Conservation (phyloP, 2,113 vertebrate genomes). For the Antechinus flavipes region DNA sequence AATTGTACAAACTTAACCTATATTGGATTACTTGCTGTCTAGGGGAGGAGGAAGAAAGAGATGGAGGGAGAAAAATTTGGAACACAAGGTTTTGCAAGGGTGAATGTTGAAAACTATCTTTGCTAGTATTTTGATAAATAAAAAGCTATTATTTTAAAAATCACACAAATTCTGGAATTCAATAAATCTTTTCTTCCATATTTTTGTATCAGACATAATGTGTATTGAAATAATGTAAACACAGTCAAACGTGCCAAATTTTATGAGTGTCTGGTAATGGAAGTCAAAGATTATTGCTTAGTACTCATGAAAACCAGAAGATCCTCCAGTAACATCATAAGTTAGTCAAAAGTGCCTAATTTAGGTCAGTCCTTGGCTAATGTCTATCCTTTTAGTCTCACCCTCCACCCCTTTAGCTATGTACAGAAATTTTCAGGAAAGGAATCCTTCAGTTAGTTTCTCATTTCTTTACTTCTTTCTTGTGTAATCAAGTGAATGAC, state of each 20-base stretch:
- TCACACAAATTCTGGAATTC: neutral
- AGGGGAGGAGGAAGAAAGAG: too few relatives aligned
- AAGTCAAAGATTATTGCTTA: constrained; percentile 24
- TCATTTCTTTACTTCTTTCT: neutral
- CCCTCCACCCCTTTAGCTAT: constrained; percentile 13
- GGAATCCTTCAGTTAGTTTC: neutral
- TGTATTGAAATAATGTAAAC: constrained; percentile 44
- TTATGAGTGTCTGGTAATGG: constrained; percentile 48
- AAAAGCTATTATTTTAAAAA: too few relatives aligned
- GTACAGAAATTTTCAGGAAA: constrained; percentile 39
- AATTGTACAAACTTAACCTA: too few relatives aligned
- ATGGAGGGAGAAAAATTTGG: too few relatives aligned
- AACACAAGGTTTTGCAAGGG: too few relatives aligned
- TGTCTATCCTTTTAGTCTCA: neutral
- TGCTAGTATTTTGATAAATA: too few relatives aligned
- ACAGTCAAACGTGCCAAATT: constrained; percentile 15
- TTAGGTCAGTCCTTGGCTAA: neutral
- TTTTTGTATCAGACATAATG: neutral
- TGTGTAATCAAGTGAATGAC: neutral
- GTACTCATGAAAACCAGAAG: constrained; percentile 37
- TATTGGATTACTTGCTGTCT: too few relatives aligned
- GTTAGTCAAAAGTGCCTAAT: constrained; percentile 32
- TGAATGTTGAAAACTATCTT: too few relatives aligned
- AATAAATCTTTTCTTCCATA: constrained; percentile 32
- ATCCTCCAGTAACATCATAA: neutral